These are phyloP conservation scores for Magallana ariakensis DNA, from an alignment of 1,140 invertebrate genomes.

Conservation along the genomic window DNA sequence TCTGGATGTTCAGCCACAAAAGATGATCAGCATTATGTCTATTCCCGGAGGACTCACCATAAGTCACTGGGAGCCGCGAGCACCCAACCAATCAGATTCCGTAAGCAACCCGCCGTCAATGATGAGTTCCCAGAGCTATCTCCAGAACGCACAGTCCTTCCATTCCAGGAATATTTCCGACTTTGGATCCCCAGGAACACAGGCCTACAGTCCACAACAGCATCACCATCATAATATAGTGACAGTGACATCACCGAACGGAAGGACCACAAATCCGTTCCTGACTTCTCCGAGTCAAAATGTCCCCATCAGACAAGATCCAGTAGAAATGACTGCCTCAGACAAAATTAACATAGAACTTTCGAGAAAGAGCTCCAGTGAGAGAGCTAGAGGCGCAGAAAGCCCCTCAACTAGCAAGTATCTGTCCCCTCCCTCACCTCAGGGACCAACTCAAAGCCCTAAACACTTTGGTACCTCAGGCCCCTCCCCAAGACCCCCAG, in stretches of 20 bases:
- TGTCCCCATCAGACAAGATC: background rate
- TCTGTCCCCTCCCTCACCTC: background rate
- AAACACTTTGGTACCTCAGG: background rate
- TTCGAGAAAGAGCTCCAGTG: background rate
- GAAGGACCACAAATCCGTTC: background rate
- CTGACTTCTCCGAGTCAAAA: too few species aligned
- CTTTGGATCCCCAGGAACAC: background rate
- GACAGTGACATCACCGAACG: background rate
- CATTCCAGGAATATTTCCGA: constrained; percentile 43
- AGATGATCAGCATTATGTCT: constrained; percentile 55
- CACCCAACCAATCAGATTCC: constrained; percentile 30
- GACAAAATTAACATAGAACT: background rate
- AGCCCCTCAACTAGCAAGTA: background rate
- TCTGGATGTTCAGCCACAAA: background rate
- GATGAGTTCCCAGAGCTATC: background rate
- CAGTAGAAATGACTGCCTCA: background rate
- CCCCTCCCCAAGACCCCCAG: background rate
- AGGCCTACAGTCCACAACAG: background rate
- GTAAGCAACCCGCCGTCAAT: background rate
- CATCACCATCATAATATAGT: background rate
- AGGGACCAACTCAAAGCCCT: background rate
- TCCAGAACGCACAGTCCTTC: constrained; percentile 4
- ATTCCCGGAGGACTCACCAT: constrained; percentile 54
- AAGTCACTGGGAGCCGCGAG: constrained; percentile 22
- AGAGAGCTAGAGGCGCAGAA: too few species aligned